A percentile compares a stretch with the other conserved stretches of the same genome.
Conservation (phyloP, 2,888 invertebrate genomes). For the Lomographa bimaculata region DNA sequence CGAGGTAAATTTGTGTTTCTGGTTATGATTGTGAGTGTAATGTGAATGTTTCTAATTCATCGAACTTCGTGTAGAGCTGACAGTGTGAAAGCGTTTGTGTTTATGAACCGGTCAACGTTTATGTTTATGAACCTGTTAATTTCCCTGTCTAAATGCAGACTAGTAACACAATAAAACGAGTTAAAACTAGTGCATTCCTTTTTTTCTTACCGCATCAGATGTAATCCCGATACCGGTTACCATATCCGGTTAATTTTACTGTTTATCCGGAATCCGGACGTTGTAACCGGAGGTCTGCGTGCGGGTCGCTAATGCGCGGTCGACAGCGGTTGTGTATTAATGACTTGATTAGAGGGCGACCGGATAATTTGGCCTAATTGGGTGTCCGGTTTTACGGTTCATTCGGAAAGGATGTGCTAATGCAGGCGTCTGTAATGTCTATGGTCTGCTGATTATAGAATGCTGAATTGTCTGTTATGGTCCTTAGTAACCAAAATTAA, state of each 20-base stretch:
- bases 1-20: too few species aligned
- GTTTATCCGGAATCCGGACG: constrained; percentile 28
- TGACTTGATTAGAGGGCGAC: constrained; percentile 37
- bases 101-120: too few species aligned
- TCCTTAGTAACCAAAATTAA: too few species aligned
- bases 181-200: too few species aligned
- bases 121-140: too few species aligned
- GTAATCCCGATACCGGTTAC: constrained; percentile 21
- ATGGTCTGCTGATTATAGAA: background rate
- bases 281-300: constrained; percentile 27
- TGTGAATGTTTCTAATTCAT: too few species aligned
- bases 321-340: constrained; percentile 35
- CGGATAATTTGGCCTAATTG: constrained; percentile 35
- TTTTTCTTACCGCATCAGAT: constrained; percentile 11
- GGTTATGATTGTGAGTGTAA: too few species aligned
- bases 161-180: too few species aligned
- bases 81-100: too few species aligned
- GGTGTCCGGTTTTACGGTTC: constrained; percentile 30
- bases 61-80: too few species aligned
- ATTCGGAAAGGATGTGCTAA: constrained; percentile 16
- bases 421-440: constrained; percentile 13
- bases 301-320: constrained; percentile 32
- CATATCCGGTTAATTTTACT: constrained; percentile 30
- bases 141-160: too few species aligned
- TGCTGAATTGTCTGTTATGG: too few species aligned